Conservation (phyloP, 2,797 vertebrate genomes). For the Rhyacichthys aspro region DNA sequence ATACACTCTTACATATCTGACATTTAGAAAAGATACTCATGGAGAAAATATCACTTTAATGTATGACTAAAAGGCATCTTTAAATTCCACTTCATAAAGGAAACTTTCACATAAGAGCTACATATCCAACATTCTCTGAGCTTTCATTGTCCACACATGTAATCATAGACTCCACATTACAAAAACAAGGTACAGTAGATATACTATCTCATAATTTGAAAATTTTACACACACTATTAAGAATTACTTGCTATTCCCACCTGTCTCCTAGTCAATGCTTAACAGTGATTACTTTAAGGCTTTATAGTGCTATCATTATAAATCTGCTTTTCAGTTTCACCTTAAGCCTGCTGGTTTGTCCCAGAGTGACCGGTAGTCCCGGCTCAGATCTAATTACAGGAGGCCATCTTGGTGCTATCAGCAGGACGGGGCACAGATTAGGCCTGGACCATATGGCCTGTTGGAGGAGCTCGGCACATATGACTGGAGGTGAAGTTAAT, state of each 20-base stretch:
- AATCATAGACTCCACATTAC: too few relatives aligned
- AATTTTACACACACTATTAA: too few relatives aligned
- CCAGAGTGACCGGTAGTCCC: conserved; percentile 35
- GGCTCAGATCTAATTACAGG: conserved; percentile 79
- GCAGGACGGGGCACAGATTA: conserved; percentile 74
- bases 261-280: too few relatives aligned
- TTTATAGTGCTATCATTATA: too few relatives aligned
- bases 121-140: too few relatives aligned
- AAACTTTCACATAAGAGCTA: too few relatives aligned
- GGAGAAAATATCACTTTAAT: conserved; percentile 3
- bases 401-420: conserved; percentile 71
- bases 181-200: too few relatives aligned
- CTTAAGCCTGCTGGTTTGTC: conserved; percentile 12
- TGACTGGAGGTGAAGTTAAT: conserved; percentile 36
- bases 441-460: conserved; percentile 74
- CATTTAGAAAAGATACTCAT: conserved; percentile 3
- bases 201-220: too few relatives aligned
- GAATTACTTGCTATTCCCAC: too few relatives aligned
- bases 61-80: conserved; percentile 1
- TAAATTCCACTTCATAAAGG: not conserved
- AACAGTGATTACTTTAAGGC: too few relatives aligned
- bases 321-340: too few relatives aligned
- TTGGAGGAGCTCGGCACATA: conserved; percentile 55
- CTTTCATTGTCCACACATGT: too few relatives aligned
- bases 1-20: conserved; percentile 4